Conservation (phyloP, 1,140 invertebrate species). For the Philaenus spumarius region DNA sequence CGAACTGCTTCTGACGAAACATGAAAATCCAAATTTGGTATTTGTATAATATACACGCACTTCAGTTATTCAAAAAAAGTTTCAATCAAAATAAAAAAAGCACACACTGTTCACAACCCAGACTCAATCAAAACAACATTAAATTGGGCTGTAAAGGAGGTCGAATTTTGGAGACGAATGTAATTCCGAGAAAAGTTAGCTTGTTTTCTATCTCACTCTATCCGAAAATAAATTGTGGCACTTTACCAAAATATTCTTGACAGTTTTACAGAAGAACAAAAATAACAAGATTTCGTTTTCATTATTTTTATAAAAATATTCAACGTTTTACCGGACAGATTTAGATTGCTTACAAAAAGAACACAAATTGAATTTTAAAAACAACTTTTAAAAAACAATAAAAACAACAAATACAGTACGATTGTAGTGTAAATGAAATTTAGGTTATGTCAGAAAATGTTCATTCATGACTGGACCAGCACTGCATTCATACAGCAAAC, state of each 20-base stretch:
- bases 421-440: neutral
- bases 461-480: slow-evolving; percentile 9
- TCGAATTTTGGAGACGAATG: too few species aligned
- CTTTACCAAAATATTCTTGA: slow-evolving; percentile 15
- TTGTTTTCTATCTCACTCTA: slow-evolving; percentile 13
- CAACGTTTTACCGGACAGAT: neutral
- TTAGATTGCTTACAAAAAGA: neutral
- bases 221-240: slow-evolving; percentile 15
- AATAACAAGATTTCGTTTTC: slow-evolving; percentile 15
- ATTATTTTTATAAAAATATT: slow-evolving; percentile 1
- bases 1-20: too few species aligned
- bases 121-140: too few species aligned
- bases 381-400: neutral
- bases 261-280: neutral
- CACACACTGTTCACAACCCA: too few species aligned
- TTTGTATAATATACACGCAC: too few species aligned
- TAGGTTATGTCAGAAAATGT: slow-evolving; percentile 7
- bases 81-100: too few species aligned
- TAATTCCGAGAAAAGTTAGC: neutral
- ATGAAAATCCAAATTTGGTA: too few species aligned
- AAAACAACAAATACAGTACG: neutral
- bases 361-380: neutral
- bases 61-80: too few species aligned
- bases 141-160: too few species aligned
- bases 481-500: neutral